These are phyloP conservation scores for Rhynchomys soricoides DNA, from an alignment of 2,113 vertebrate species.

Conservation along the genomic window DNA sequence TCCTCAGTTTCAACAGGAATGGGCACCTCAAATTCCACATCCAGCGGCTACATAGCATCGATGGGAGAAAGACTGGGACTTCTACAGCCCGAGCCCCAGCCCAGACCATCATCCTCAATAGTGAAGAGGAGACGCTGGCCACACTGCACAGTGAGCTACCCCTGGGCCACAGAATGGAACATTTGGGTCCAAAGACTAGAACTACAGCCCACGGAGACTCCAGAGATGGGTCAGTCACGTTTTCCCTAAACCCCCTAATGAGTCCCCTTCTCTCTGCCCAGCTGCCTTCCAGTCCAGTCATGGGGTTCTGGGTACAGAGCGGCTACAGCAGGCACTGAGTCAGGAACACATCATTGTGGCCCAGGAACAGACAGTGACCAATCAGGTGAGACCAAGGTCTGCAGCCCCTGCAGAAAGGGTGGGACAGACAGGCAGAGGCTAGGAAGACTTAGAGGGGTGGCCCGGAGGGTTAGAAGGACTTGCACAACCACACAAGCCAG, in stretches of 20 bases:
- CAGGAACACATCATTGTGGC: slow-evolving; percentile 96
- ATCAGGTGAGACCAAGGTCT: slow-evolving; percentile 87
- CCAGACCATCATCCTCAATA: slow-evolving; percentile 95
- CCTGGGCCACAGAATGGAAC: background rate
- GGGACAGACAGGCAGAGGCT: background rate
- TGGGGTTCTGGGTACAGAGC: slow-evolving; percentile 89
- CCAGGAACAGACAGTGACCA: slow-evolving; percentile 91
- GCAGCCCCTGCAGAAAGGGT: fast-evolving
- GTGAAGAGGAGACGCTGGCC: slow-evolving; percentile 93
- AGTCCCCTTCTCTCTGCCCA: background rate
- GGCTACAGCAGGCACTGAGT: slow-evolving; percentile 91
- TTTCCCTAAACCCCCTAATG: background rate
- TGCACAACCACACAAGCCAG: background rate
- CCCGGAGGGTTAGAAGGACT: background rate
- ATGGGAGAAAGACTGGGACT: slow-evolving; percentile 83
- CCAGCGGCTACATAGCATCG: slow-evolving; percentile 94
- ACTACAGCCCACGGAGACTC: background rate
- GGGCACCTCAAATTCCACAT: slow-evolving; percentile 99
- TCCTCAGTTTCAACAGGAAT: slow-evolving; percentile 95
- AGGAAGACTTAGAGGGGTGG: background rate
- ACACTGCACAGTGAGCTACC: slow-evolving; percentile 90
- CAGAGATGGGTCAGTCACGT: no score
- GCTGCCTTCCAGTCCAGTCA: slow-evolving; percentile 92
- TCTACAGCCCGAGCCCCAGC: slow-evolving; percentile 62
- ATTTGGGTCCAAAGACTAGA: background rate